Evolutionary conservation across 2,797 vertebrate species (phyloP).

Genomic region (Phrynocephalus vlangalii): DNA sequence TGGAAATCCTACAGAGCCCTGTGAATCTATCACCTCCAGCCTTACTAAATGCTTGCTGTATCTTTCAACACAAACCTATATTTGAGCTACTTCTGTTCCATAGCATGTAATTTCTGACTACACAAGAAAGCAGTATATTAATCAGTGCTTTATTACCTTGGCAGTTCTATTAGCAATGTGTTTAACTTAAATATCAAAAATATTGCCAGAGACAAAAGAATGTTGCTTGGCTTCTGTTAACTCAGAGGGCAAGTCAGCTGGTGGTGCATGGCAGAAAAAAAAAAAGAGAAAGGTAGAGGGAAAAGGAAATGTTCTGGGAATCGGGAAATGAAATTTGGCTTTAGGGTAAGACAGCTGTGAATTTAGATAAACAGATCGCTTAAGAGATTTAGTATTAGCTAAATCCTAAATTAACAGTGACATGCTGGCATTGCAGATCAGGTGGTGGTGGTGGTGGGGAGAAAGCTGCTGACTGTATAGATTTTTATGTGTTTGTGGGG

Average conservation of each 20-base stretch:
- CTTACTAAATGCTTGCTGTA: too few species aligned
- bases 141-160: neutral
- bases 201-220: neutral
- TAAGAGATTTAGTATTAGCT: slow-evolving; percentile 6
- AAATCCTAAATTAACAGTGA: slow-evolving; percentile 13
- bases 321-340: slow-evolving; percentile 26
- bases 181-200: neutral
- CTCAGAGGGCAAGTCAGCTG: neutral
- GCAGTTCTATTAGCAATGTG: neutral
- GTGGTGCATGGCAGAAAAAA: neutral
- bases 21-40: too few species aligned
- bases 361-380: slow-evolving; percentile 13
- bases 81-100: neutral
- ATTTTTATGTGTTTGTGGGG: neutral
- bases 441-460: neutral
- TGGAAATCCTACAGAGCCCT: too few species aligned
- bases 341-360: neutral
- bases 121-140: neutral
- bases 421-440: neutral
- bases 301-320: slow-evolving; percentile 24
- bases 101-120: neutral
- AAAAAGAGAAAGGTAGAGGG: neutral
- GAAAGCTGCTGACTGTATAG: neutral
- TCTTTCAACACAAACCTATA: too few species aligned
- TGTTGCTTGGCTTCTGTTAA: neutral